A percentile compares a stretch with the other conserved stretches of the same genome.
Conservation (phyloP, 2,888 invertebrate genomes). For the Epinotia ramella region DNA sequence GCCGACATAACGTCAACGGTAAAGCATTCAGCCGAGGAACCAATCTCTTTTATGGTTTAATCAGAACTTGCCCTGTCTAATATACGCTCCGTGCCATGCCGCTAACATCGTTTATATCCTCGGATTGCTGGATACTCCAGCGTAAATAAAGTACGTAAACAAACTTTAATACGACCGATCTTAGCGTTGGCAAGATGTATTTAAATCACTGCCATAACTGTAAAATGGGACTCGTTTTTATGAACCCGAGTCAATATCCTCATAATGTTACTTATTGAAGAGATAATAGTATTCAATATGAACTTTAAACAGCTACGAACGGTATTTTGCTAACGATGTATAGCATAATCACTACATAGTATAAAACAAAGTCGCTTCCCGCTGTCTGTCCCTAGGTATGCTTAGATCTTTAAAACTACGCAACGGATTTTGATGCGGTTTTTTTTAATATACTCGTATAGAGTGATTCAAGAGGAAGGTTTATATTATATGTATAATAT, state of each 20-base stretch:
- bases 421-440: no score
- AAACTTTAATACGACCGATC: conserved; percentile 7
- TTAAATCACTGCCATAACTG: conserved; percentile 61
- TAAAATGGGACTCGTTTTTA: conserved; percentile 62
- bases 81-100: conserved; percentile 49
- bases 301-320: conserved; percentile 24
- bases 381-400: no score
- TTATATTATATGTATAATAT: no score
- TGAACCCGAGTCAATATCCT: conserved; percentile 68
- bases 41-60: conserved; percentile 84
- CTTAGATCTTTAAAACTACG: no score
- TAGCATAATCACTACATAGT: no score
- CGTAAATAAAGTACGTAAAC: conserved; percentile 19
- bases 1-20: conserved; percentile 78
- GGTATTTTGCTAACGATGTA: conserved; percentile 12
- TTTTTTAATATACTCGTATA: no score
- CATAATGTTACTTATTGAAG: conserved; percentile 49
- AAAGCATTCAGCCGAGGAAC: conserved; percentile 78
- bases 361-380: no score
- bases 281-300: conserved; percentile 15
- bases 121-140: conserved; percentile 17
- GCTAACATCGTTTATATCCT: conserved; percentile 19
- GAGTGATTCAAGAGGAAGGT: no score
- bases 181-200: conserved; percentile 15
- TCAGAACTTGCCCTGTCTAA: conserved; percentile 76